Evolutionary conservation across 2,797 vertebrate genomes (phyloP).

Genomic region (Characodon lateralis): DNA sequence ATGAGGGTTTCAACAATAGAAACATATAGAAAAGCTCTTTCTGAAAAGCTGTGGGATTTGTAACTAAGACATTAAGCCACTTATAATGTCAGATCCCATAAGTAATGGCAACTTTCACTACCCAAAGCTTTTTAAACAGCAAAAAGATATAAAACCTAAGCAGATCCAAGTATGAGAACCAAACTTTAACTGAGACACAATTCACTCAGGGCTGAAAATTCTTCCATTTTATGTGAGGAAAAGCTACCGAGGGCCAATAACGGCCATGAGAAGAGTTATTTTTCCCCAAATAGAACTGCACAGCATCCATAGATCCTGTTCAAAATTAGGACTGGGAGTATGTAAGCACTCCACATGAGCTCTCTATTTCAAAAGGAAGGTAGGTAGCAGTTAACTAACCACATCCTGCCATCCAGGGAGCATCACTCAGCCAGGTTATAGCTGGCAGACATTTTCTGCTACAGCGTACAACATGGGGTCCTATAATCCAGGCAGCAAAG

Average conservation of each 20-base stretch:
- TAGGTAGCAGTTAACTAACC: constrained; percentile 64
- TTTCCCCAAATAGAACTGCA: constrained; percentile 16
- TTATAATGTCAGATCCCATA: constrained; percentile 44
- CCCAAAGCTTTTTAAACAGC: constrained; percentile 12
- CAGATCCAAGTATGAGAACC: constrained; percentile 2
- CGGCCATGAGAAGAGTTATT: constrained; percentile 4
- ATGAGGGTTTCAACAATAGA: constrained; percentile 41
- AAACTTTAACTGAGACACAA: constrained; percentile 7
- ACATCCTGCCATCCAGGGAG: constrained; percentile 63
- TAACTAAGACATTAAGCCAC: constrained; percentile 67
- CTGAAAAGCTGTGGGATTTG: constrained; percentile 59
- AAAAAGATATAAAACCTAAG: constrained; percentile 5
- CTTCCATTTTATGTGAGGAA: constrained; percentile 18
- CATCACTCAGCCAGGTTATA: constrained; percentile 61
- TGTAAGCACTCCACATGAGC: constrained; percentile 31
- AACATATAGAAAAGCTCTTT: constrained; percentile 28
- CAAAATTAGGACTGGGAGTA: constrained; percentile 1
- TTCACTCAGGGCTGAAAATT: constrained; percentile 17
- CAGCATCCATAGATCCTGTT: constrained; percentile 36
- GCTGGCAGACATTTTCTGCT: constrained; percentile 71
- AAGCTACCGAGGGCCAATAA: constrained; percentile 12
- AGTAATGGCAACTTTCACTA: constrained; percentile 37
- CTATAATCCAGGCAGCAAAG: constrained; percentile 52
- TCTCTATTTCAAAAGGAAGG: constrained; percentile 42
- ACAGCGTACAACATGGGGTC: constrained; percentile 54